Base-by-base conservation (phyloP, 2,797 vertebrate species). In the Lutjanus campechanus region DNA sequence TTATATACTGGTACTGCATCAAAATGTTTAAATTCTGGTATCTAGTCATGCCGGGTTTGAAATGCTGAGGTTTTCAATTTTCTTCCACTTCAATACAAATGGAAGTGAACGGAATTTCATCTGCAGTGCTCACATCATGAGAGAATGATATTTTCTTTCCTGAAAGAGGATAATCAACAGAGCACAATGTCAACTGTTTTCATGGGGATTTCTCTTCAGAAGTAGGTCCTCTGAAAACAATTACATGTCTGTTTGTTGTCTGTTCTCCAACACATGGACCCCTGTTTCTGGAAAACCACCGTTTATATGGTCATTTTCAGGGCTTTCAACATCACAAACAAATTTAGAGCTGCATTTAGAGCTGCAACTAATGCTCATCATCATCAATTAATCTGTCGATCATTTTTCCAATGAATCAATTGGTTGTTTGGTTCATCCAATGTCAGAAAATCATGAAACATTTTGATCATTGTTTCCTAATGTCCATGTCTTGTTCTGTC, bases 221-320 rank as follows among this genome's bases (percentile, higher is more conserved):
- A 66, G 51, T 11, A 64, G 69, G 43, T 58, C 44, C 8, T 64
- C 17, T 67, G 25, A 67, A 73, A 79, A 61, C 11, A 4, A 11
- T 55, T 41, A 46, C 19, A 29, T 51, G 20, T n/a, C 25, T 12
- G 36, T 11, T 5, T 22, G 11, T 25, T 22, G 15, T 62, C 41
- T 25, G 40, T 63, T 58, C 29, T 62, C 43, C 53, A 62, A 59
- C 13, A 59, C 13, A 29, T 55, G 55, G 62, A 60, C 63, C 17
- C 17, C 40, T 40, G 44, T 66, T 80, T 63, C 55, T 67, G 55
- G 25, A 76, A 53, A 70, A 29, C 20, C n/a, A 62, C 53, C 7
- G 46, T 44, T 54, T 65, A 29, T 11, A 68, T 71, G 5, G 22
- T 66, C 1, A 54, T 44, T 54, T 54, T 44, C 25, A 61, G 2